These are phyloP conservation scores for Phyllostomus discolor DNA, from an alignment of 2,113 vertebrate genomes.

Conservation along the genomic window DNA sequence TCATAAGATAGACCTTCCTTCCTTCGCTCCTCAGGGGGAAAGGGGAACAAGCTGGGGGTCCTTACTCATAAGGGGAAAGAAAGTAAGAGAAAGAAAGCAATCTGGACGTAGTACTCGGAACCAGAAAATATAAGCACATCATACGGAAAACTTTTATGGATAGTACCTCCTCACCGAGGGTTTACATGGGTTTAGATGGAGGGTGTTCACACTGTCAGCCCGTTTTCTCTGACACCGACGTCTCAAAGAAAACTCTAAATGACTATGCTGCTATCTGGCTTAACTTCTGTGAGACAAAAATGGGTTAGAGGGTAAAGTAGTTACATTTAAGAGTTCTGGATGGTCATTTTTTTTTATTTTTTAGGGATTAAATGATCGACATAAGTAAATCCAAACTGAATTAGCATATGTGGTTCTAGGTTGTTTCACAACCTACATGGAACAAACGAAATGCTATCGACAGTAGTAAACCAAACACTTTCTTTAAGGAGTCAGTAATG, in stretches of 20 bases:
- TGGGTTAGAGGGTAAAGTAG: not conserved
- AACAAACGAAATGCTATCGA: conserved; percentile 20
- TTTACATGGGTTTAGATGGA: not conserved
- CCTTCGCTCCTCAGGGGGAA: not conserved
- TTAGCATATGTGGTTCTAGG: conserved; percentile 18
- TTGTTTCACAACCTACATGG: not conserved
- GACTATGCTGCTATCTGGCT: not conserved
- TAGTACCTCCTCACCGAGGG: not conserved
- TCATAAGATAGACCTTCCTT: not conserved
- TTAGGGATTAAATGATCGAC: not conserved
- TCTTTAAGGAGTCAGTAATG: not conserved
- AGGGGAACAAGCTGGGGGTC: not conserved
- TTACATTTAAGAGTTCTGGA: not conserved
- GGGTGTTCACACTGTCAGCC: not conserved
- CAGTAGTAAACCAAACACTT: not conserved
- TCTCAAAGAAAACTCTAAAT: not conserved
- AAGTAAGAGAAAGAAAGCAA: not conserved
- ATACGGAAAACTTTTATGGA: not conserved
- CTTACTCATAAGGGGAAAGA: not conserved
- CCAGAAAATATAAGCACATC: not conserved
- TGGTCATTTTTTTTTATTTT: not conserved
- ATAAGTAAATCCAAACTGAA: not conserved
- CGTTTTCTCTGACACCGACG: not conserved
- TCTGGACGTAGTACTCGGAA: not conserved
- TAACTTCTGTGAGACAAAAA: not conserved